A percentile compares a stretch with the other conserved stretches of the same genome.
Evolutionary conservation across 2,797 vertebrate species (phyloP).

Genomic region (Sitta carolinensis): DNA sequence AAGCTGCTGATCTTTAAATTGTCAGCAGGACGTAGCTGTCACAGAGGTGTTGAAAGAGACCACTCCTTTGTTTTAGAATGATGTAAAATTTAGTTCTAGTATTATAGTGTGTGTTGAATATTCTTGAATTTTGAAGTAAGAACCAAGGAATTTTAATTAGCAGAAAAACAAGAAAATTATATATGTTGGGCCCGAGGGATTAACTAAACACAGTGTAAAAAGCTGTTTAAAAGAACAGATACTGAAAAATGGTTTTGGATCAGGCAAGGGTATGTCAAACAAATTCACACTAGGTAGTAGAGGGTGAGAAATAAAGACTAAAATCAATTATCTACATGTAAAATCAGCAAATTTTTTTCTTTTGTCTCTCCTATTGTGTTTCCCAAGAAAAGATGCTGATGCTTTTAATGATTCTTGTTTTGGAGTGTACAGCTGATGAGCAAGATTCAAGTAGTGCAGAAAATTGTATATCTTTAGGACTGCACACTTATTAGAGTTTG

Average conservation of each 20-base stretch:
- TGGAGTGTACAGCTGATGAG: background rate
- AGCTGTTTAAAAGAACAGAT: background rate
- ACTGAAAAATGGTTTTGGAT: background rate
- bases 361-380: background rate
- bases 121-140: slow-evolving; percentile 2
- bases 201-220: background rate
- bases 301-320: background rate
- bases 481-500: background rate
- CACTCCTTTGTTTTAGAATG: background rate
- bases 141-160: background rate
- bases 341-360: background rate
- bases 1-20: background rate
- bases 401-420: slow-evolving; percentile 31
- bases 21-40: background rate
- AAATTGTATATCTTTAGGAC: background rate
- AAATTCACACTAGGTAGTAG: background rate
- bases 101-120: background rate
- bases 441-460: background rate
- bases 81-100: background rate
- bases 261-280: background rate
- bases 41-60: background rate
- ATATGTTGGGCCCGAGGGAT: background rate
- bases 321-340: background rate
- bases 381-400: background rate
- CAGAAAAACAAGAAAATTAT: background rate